Evolutionary conservation across 2,888 invertebrate species (phyloP).

Genomic region (Bursaphelenchus okinawaensis): DNA sequence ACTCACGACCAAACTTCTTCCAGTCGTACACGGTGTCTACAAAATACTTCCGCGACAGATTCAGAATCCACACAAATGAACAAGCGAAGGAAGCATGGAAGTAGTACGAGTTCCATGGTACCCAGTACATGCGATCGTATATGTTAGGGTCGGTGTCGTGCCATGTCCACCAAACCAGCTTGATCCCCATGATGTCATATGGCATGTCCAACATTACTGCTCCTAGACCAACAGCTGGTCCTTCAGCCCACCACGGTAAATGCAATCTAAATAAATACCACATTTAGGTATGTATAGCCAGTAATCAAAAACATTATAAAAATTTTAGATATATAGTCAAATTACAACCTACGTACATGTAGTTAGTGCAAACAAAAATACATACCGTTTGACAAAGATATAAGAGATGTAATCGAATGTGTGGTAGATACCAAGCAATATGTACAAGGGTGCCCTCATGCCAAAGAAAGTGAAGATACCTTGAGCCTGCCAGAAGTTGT

Average conservation of each 20-base stretch:
- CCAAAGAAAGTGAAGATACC: constrained; percentile 70
- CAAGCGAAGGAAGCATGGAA: constrained; percentile 74
- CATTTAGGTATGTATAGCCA: neutral
- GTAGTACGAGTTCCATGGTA: constrained; percentile 73
- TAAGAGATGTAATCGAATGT: constrained; percentile 63
- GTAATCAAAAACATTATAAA: neutral
- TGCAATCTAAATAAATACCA: constrained; percentile 57
- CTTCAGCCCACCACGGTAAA: constrained; percentile 62
- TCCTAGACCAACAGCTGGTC: constrained; percentile 66
- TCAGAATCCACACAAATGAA: constrained; percentile 68
- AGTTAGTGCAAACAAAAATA: constrained; percentile 3
- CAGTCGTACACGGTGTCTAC: constrained; percentile 62
- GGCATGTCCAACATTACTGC: constrained; percentile 73
- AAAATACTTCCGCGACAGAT: constrained; percentile 65
- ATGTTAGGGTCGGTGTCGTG: constrained; percentile 66
- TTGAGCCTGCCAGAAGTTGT: constrained; percentile 78
- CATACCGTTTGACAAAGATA: constrained; percentile 58
- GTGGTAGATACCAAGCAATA: constrained; percentile 67
- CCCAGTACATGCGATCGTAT: constrained; percentile 72
- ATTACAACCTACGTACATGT: constrained; percentile 1
- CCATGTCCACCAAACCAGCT: constrained; percentile 72
- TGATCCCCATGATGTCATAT: constrained; percentile 68
- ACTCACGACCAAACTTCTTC: constrained; percentile 65
- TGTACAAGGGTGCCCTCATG: constrained; percentile 70
- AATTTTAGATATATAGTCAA: constrained; percentile 3